Evolutionary conservation across 1,140 invertebrate species (phyloP).

Genomic region (Thaumatotibia leucotreta): DNA sequence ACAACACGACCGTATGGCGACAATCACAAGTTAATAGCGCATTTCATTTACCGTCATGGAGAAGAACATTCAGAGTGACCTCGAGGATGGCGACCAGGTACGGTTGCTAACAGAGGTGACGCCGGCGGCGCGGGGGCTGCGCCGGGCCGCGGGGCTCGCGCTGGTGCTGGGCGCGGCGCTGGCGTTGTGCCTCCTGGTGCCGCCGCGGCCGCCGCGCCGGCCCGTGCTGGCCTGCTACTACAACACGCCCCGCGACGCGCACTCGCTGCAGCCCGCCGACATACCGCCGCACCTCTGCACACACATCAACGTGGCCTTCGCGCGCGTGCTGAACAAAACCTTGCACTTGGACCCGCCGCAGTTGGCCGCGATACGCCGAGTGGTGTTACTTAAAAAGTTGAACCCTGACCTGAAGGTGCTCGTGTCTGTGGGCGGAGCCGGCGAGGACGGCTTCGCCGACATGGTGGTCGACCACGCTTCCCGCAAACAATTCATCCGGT

Average conservation of each 20-base stretch:
- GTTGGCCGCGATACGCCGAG: slow-evolving; percentile 70
- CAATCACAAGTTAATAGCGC: neutral
- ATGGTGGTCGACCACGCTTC: slow-evolving; percentile 83
- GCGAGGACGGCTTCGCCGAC: slow-evolving; percentile 80
- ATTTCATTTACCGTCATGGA: neutral
- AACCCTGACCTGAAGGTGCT: slow-evolving; percentile 87
- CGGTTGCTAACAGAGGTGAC: neutral
- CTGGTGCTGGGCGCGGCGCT: neutral
- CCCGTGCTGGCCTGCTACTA: slow-evolving; percentile 81
- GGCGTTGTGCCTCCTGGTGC: neutral
- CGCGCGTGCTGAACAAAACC: slow-evolving; percentile 79
- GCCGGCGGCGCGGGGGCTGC: neutral
- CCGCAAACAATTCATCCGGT: slow-evolving; percentile 84
- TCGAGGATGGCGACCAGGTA: neutral
- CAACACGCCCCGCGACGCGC: slow-evolving; percentile 63
- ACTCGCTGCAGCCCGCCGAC: slow-evolving; percentile 74
- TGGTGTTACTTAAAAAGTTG: slow-evolving; percentile 78
- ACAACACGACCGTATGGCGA: neutral
- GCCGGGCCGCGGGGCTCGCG: neutral
- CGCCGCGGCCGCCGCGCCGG: neutral
- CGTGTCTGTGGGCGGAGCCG: slow-evolving; percentile 85
- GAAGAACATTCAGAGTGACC: neutral
- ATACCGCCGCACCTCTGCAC: slow-evolving; percentile 86
- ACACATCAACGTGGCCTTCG: slow-evolving; percentile 88
- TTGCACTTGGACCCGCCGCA: slow-evolving; percentile 71